Base-by-base conservation (phyloP, 2,113 vertebrate species). In the Cyphomyrus discorhynchus region DNA sequence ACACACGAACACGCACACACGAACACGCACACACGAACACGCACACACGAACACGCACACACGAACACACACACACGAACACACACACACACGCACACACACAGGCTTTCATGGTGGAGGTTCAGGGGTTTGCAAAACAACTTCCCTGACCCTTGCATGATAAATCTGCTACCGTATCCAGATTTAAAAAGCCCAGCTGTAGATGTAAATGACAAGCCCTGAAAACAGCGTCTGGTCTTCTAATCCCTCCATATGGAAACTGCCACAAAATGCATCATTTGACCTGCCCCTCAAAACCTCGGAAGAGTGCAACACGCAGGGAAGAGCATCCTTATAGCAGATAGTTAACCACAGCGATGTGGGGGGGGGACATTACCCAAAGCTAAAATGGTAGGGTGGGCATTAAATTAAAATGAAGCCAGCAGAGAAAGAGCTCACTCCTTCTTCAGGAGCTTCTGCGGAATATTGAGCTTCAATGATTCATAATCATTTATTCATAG, bases 401-500 rank as follows among this genome's bases (percentile, higher is more conserved):
- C 10, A 10, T 77, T 77, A 77, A 19, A 39, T 39, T 77, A 39
- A 31, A 77, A 77, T 35, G 10, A 35, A 31, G 70, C 11, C 70
- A 17, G 31, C 31, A 77, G 35, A 77, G 70, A 77, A 19, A 39
- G 31, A 39, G 4, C 70, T 1, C 52, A 19, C 42, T 84, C 90
- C 10, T 42, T 17, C 50, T 80, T 31, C 86, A 70, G 10, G 58
- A 66, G 58, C 24, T 66, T 88, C 62, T 80, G 47, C 46, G 86
- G 39, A 24, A 90, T 45, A 92, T 42, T 53, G 74, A 80, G 70
- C 17, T 82, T 89, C 88, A 92, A 88, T 86, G 82, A 53, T 88
- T 87, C 3, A 88, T 91, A 50, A 56, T 58, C 58, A 82, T 91
- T 87, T 89, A 90, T 89, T 91, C 91, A 86, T 80, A 91, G 74